Conservation (phyloP, 2,888 invertebrate species). For the Tachina lurida region DNA sequence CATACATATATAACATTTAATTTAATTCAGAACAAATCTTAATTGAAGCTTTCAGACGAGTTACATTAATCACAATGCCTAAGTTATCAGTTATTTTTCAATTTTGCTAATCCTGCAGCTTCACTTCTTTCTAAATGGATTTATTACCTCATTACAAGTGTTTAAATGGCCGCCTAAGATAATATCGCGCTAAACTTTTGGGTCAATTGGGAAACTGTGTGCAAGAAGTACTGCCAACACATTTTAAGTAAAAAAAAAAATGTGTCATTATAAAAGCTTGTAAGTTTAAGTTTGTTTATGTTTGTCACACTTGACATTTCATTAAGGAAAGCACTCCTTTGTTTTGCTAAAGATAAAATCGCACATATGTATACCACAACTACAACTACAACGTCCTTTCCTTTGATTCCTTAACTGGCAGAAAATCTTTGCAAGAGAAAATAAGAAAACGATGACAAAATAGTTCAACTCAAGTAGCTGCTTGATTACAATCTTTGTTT, state of each 20-base stretch:
- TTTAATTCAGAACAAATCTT: too few relatives aligned
- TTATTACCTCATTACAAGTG: too few relatives aligned
- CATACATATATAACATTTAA: too few relatives aligned
- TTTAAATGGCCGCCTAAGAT: not conserved
- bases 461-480: conserved; percentile 66
- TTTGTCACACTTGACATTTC: conserved; percentile 60
- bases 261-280: conserved; percentile 20
- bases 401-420: conserved; percentile 23
- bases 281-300: conserved; percentile 28
- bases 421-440: not conserved
- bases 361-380: not conserved
- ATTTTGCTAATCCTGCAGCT: too few relatives aligned
- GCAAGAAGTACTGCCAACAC: not conserved
- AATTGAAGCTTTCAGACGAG: too few relatives aligned
- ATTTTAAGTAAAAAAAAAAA: conserved; percentile 24
- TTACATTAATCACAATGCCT: too few relatives aligned
- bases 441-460: conserved; percentile 56
- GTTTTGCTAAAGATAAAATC: not conserved
- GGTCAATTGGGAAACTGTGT: not conserved
- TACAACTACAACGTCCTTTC: not conserved
- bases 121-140: too few relatives aligned
- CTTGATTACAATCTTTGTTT: conserved; percentile 48
- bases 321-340: conserved; percentile 46
- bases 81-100: too few relatives aligned
- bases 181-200: not conserved